Conservation (phyloP, 2,113 vertebrate species). For the Cygnus buccinator region DNA sequence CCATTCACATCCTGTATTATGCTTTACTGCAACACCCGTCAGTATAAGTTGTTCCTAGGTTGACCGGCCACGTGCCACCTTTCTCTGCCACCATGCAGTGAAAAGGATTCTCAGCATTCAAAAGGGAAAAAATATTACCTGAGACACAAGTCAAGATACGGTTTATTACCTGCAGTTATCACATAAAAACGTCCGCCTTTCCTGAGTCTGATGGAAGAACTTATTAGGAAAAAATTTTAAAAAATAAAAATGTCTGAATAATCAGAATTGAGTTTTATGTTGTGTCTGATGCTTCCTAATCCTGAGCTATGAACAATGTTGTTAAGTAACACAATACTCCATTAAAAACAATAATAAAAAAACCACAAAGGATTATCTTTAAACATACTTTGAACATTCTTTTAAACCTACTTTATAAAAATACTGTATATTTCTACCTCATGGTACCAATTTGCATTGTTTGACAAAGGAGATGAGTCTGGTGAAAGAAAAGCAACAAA, state of each 20-base stretch:
- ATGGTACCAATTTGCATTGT: background rate
- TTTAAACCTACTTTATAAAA: background rate
- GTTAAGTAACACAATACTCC: background rate
- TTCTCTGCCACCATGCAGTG: background rate
- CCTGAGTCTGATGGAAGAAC: background rate
- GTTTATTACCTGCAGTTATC: background rate
- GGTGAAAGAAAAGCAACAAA: background rate
- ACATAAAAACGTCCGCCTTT: background rate
- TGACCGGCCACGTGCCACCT: rapidly evolving
- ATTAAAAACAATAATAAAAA: background rate
- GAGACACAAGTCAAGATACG: background rate
- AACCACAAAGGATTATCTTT: too few relatives aligned
- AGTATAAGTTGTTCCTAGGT: background rate
- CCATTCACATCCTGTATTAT: background rate
- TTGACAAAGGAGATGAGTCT: background rate
- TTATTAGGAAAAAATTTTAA: background rate
- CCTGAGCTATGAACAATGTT: background rate
- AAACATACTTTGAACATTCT: too few relatives aligned
- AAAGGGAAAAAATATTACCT: background rate
- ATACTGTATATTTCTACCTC: background rate
- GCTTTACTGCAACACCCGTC: too few relatives aligned
- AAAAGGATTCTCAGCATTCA: background rate
- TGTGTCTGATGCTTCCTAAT: background rate
- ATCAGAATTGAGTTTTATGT: background rate
- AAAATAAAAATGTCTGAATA: background rate